Conservation (phyloP, 1,140 invertebrate genomes). For the Drosophila kanapiae region DNA sequence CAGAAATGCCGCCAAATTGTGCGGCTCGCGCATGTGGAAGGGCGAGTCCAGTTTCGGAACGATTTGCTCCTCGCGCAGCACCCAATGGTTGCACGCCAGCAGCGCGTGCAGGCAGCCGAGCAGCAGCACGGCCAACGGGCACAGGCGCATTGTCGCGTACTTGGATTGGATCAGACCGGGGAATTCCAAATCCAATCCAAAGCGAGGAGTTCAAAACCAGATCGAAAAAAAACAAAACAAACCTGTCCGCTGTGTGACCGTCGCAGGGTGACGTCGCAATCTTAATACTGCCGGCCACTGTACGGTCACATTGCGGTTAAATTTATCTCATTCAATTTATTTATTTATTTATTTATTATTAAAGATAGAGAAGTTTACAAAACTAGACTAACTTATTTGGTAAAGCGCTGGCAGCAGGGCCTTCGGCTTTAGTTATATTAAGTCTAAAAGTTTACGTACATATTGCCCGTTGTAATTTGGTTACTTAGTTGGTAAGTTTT, state of each 20-base stretch:
- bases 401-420: too few relatives aligned
- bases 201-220: background rate
- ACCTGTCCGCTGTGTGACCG: background rate
- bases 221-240: slow-evolving; percentile 10
- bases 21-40: slow-evolving; percentile 91
- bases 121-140: slow-evolving; percentile 37
- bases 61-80: slow-evolving; percentile 74
- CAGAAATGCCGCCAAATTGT: slow-evolving; percentile 92
- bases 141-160: slow-evolving; percentile 47
- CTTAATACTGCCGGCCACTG: background rate
- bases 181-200: slow-evolving; percentile 10
- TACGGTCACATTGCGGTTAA: slow-evolving; percentile 3
- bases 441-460: too few relatives aligned
- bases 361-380: too few relatives aligned
- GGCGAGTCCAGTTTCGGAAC: slow-evolving; percentile 89
- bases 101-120: slow-evolving; percentile 55
- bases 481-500: too few relatives aligned
- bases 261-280: background rate
- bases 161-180: background rate
- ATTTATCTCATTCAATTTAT: too few relatives aligned
- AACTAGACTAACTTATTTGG: too few relatives aligned
- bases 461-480: too few relatives aligned
- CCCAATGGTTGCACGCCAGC: slow-evolving; percentile 76
- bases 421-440: too few relatives aligned
- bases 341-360: too few relatives aligned